Evolutionary conservation across 2,797 vertebrate genomes (phyloP), one percentile per base, ranked within the genome.

Genomic region (Sebastes taczanowskii): DNA sequence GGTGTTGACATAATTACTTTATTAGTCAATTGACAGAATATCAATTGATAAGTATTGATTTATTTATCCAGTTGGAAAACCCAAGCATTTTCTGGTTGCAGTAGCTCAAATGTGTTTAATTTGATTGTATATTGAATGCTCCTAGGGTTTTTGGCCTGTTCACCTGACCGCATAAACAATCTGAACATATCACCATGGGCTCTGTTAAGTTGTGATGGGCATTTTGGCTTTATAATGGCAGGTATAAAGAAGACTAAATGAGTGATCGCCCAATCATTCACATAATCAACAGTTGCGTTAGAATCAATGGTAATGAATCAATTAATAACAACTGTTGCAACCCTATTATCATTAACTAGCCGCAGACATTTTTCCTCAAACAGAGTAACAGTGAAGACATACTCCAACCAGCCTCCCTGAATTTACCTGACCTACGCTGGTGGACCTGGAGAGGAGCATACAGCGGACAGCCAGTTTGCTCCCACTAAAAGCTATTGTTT

Each of bases 401-500:
- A 29, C 30, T 52, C 55, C 46, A 22, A 27, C 20, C 38, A 68
- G 58, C 30, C 52, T 80, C 69, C 6, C 5, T 53, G 30, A 53
- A 52, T 78, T 52, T 77, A 90, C 85, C 89, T 89, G 85, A 78
- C 68, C 87, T 77, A 77, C 25, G 71, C 66, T 61, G 73, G 71
- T 22, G 22, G 74, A 85, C 78, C 72, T 81, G 78, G 64, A 72
- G 55, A 61, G 77, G 38, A 70, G 75, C 22, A 53, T 16, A 71
- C 72, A 81, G 63, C 22, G 7, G 73, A 71, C 66, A 64, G 81
- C 11, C 71, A 72, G 75, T 81, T 86, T 84, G 80, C 80, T 78
- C 71, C 81, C 88, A 87, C 81, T 86, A 76, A 92, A 86, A 82
- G 82, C 92, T 77, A 92, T 94, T 94, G 94, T 94, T 94, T 93